These are phyloP conservation scores for Arvicanthis niloticus DNA, from an alignment of 2,113 vertebrate species.

Conservation along the genomic window DNA sequence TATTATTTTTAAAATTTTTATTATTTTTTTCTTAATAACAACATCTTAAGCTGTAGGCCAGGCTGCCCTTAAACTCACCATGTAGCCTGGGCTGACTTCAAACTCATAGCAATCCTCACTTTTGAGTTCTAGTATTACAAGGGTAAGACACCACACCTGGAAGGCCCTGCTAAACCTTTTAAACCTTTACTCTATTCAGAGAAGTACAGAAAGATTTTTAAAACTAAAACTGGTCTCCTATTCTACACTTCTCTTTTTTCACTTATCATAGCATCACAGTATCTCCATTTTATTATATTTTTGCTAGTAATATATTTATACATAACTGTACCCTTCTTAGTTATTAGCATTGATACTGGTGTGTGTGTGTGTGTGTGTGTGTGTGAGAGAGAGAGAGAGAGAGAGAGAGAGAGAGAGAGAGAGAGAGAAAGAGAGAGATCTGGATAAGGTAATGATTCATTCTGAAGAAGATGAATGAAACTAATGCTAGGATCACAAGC, in stretches of 20 bases:
- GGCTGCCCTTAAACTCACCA: background rate
- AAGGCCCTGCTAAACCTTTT: background rate
- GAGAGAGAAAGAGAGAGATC: background rate
- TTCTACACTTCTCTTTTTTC: background rate
- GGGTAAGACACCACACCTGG: background rate
- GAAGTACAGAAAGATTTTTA: conserved; percentile 12
- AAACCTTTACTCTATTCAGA: conserved; percentile 16
- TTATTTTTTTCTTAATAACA: background rate
- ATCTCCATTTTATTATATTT: conserved; percentile 25
- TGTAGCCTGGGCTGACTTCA: background rate
- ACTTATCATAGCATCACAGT: background rate
- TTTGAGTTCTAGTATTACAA: background rate
- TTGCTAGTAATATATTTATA: conserved; percentile 24
- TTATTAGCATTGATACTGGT: background rate
- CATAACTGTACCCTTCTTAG: background rate
- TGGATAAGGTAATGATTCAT: background rate
- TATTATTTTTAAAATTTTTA: background rate
- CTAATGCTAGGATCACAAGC: conserved; percentile 23
- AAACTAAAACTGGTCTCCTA: background rate
- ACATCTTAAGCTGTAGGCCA: background rate
- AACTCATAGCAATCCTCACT: background rate
- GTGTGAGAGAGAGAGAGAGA: background rate
- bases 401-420: too few relatives aligned
- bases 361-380: background rate
- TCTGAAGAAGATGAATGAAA: conserved; percentile 41